phyloP scores from a whole-genome alignment of 2,888 invertebrate species.

The Steromphala cineraria region DNA sequence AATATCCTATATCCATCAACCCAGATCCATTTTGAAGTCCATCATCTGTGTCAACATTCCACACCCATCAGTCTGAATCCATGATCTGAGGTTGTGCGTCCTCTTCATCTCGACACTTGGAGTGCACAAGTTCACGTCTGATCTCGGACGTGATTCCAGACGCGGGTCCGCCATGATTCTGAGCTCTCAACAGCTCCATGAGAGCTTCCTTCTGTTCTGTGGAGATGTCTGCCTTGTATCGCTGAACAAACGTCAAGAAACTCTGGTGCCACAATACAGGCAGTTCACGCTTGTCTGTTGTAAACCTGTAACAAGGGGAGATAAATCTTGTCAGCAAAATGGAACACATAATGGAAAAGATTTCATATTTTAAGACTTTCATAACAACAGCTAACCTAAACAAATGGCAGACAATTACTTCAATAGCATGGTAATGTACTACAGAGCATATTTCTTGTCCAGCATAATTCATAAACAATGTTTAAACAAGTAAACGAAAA shows the following conservation, averaged over 20 bases:
- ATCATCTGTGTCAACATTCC: no score
- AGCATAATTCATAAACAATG: no score
- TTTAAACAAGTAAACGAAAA: background rate
- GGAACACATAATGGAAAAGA: no score
- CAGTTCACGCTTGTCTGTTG: constrained; percentile 86
- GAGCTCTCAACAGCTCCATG: constrained; percentile 85
- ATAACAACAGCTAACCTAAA: no score
- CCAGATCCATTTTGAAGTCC: no score
- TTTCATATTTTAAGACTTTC: no score
- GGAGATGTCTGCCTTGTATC: constrained; percentile 96
- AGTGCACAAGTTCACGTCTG: constrained; percentile 88
- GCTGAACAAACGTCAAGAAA: constrained; percentile 92
- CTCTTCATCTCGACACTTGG: constrained; percentile 84
- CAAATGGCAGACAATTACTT: no score
- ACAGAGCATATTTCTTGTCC: no score
- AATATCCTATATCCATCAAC: no score
- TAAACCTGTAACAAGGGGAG: constrained; percentile 81
- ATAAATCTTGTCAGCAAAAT: no score
- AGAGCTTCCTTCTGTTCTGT: constrained; percentile 93
- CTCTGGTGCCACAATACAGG: constrained; percentile 99
- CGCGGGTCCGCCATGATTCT: constrained; percentile 76
- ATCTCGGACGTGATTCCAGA: constrained; percentile 86
- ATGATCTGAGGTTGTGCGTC: background rate
- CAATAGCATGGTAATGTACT: no score
- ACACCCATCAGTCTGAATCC: constrained; percentile 6